Conservation (phyloP, 2,888 invertebrate genomes). For the Morinoia aosen region DNA sequence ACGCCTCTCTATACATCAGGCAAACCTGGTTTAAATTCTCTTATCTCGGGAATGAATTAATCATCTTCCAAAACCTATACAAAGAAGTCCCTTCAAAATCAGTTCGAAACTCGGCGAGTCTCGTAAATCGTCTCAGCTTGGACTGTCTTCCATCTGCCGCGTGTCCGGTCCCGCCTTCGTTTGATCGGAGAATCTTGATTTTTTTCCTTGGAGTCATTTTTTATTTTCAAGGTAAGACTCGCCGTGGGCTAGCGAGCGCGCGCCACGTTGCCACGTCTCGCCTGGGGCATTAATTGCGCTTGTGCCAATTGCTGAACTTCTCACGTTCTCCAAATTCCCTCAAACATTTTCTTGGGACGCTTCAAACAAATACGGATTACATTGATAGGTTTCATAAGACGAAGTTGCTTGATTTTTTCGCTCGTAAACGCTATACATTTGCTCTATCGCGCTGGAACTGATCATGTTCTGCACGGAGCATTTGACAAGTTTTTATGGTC, state of each 20-base stretch:
- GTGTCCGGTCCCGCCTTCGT: constrained; percentile 32
- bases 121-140: background rate
- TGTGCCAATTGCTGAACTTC: constrained; percentile 24
- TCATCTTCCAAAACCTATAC: background rate
- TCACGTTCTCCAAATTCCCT: background rate
- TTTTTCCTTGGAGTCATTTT: background rate
- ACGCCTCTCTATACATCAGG: background rate
- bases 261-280: constrained; percentile 53
- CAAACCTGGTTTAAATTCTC: background rate
- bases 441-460: background rate
- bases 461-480: constrained; percentile 33
- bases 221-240: constrained; percentile 54
- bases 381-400: background rate
- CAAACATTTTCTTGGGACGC: background rate
- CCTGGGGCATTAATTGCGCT: constrained; percentile 48
- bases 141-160: constrained; percentile 5
- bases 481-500: constrained; percentile 49
- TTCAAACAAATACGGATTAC: background rate
- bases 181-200: constrained; percentile 26
- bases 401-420: background rate
- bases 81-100: background rate
- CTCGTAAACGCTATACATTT: background rate
- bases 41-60: background rate
- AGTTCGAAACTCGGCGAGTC: background rate
- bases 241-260: constrained; percentile 51